Percentiles rank a stretch among this genome's conserved stretches.
Evolutionary conservation across 2,888 invertebrate genomes (phyloP).

Genomic region (Chironomus tentans): DNA sequence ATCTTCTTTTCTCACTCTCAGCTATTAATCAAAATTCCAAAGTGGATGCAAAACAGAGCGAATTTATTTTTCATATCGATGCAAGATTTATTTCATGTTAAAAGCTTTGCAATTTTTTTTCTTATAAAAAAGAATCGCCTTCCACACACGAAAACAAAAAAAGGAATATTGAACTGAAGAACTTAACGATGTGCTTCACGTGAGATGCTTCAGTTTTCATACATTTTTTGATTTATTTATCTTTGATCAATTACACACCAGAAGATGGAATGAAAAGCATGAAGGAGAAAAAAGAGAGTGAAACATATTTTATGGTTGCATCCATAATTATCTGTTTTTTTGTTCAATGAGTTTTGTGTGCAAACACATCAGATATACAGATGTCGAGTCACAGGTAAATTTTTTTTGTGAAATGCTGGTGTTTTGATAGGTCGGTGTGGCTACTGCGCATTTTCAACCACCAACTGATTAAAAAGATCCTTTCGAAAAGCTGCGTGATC

Average conservation of each 20-base stretch:
- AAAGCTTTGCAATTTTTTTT: not conserved
- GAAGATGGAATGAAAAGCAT: not conserved
- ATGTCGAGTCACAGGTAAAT: too few species aligned
- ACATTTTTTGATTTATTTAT: conserved; percentile 22
- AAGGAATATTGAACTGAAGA: not conserved
- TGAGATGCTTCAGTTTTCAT: conserved; percentile 9
- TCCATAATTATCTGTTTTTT: conserved; percentile 19
- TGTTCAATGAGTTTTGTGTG: not conserved
- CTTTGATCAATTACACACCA: conserved; percentile 25
- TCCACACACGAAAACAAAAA: not conserved
- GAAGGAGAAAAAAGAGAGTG: not conserved
- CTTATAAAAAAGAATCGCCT: not conserved
- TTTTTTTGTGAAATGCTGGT: too few species aligned
- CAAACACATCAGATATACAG: too few species aligned
- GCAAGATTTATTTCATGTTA: conserved; percentile 12
- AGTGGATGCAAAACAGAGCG: conserved; percentile 9
- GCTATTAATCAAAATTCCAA: conserved; percentile 24
- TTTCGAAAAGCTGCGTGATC: too few species aligned
- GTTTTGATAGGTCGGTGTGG: too few species aligned
- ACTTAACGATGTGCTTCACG: not conserved
- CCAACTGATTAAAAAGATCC: too few species aligned
- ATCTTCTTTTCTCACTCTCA: not conserved
- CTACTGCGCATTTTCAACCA: too few species aligned
- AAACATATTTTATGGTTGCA: not conserved
- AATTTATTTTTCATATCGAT: too few species aligned